Percentiles rank a stretch among this genome's conserved stretches.
These are phyloP conservation scores for Macquaria australasica DNA, from an alignment of 2,113 vertebrate genomes.

Conservation along the genomic window DNA sequence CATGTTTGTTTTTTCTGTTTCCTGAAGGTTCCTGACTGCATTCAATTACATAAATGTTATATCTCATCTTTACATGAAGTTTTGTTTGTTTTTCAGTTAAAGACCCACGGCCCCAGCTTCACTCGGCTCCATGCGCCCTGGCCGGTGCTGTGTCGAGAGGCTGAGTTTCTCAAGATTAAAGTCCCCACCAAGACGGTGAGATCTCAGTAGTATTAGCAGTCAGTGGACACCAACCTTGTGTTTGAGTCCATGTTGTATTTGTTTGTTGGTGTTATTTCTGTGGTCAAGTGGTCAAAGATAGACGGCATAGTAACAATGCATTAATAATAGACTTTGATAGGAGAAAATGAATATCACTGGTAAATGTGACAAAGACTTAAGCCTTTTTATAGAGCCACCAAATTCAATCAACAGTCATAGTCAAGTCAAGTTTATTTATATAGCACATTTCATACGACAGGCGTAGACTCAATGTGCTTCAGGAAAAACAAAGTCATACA, in stretches of 20 bases:
- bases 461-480: too few relatives aligned
- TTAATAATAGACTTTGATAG: neutral
- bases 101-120: constrained; percentile 90
- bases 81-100: constrained; percentile 69
- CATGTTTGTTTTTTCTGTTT: neutral
- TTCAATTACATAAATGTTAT: neutral
- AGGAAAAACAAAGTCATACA: too few relatives aligned
- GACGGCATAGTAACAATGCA: neutral
- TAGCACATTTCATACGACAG: too few relatives aligned
- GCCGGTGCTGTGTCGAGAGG: constrained; percentile 96
- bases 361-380: too few relatives aligned
- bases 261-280: neutral
- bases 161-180: constrained; percentile 98
- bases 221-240: neutral
- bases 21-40: neutral
- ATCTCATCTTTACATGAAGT: neutral
- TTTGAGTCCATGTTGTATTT: neutral
- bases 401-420: neutral
- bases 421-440: too few relatives aligned
- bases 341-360: neutral
- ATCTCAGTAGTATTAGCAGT: neutral
- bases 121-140: constrained; percentile 96
- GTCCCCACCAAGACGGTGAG: constrained; percentile 96
- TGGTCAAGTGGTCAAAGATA: neutral
- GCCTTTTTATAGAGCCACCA: neutral